These are phyloP conservation scores for Axinella damicornis DNA, from an alignment of 37 sponge, comb jelly and placozoan genomes.

Conservation along the genomic window DNA sequence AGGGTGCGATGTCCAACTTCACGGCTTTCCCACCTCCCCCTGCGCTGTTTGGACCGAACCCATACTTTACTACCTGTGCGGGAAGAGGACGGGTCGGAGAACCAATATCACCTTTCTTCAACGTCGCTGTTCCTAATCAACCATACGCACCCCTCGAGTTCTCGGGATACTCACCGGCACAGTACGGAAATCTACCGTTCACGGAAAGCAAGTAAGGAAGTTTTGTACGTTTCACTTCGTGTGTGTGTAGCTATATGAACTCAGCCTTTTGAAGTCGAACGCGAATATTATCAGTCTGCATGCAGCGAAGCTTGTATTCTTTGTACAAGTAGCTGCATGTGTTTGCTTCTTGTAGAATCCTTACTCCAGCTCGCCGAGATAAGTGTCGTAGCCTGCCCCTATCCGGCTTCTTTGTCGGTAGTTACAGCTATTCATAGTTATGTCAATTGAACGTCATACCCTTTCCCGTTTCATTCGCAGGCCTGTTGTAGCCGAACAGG, in stretches of 20 bases:
- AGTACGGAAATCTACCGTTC: slow-evolving; percentile 42
- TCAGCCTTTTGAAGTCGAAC: too few relatives aligned
- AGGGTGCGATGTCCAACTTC: slow-evolving; percentile 55
- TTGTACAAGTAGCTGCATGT: neutral
- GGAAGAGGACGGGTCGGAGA: slow-evolving; percentile 30
- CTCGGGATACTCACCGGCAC: slow-evolving; percentile 25
- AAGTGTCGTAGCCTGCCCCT: too few relatives aligned
- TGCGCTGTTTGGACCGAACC: slow-evolving; percentile 45
- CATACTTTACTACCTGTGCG: slow-evolving; percentile 38
- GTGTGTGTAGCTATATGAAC: too few relatives aligned
- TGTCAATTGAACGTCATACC: too few relatives aligned
- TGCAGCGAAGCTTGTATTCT: neutral
- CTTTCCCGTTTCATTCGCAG: slow-evolving; percentile 7
- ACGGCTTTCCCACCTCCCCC: slow-evolving; percentile 42
- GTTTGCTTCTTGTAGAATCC: neutral
- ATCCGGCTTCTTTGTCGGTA: neutral
- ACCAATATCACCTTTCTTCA: slow-evolving; percentile 54
- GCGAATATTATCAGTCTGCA: neutral
- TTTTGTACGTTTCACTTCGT: neutral
- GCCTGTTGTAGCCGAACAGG: slow-evolving; percentile 31
- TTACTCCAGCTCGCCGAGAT: too few relatives aligned
- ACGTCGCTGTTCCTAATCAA: slow-evolving; percentile 36
- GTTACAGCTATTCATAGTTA: neutral
- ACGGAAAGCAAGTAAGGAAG: slow-evolving; percentile 45
- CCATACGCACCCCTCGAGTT: slow-evolving; percentile 31